phyloP scores from a whole-genome alignment of 2,888 invertebrate species.

The Lapara coniferarum region DNA sequence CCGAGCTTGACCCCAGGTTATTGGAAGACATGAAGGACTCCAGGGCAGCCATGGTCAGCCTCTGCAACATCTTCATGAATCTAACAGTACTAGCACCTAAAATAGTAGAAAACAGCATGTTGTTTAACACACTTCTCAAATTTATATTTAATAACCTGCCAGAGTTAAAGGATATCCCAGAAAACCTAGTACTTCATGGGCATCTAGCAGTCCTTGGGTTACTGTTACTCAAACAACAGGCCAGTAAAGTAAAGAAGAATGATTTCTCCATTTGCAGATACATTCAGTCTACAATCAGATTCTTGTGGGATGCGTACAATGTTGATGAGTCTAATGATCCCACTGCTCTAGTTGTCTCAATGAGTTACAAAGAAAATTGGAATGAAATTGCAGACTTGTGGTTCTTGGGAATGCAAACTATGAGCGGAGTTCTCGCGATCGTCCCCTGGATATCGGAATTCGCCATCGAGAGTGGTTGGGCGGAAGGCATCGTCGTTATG shows the following conservation, averaged over 20 bases:
- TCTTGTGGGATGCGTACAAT: conserved; percentile 96
- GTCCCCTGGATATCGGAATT: conserved; percentile 96
- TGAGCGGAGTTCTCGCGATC: conserved; percentile 90
- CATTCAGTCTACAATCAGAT: conserved; percentile 94
- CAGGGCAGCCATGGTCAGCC: conserved; percentile 92
- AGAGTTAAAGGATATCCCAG: conserved; percentile 91
- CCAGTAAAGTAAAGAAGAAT: conserved; percentile 92
- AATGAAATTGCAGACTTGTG: conserved; percentile 95
- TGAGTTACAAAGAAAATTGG: conserved; percentile 94
- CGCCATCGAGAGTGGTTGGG: conserved; percentile 97
- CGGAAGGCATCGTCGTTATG: conserved; percentile 92
- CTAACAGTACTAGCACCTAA: conserved; percentile 94
- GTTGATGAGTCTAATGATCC: conserved; percentile 95
- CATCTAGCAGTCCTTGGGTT: conserved; percentile 93
- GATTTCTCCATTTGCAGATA: conserved; percentile 95
- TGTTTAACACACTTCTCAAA: conserved; percentile 91
- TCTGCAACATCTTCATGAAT: conserved; percentile 97
- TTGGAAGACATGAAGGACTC: conserved; percentile 93
- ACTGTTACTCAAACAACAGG: conserved; percentile 91
- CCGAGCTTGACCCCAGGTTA: conserved; percentile 88
- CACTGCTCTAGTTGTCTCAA: conserved; percentile 91
- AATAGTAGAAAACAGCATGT: conserved; percentile 89
- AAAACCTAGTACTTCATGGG: conserved; percentile 93
- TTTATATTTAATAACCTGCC: conserved; percentile 93
- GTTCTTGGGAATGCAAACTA: conserved; percentile 97